A percentile compares a stretch with the other conserved stretches of the same genome.
Evolutionary conservation across 2,888 invertebrate genomes (phyloP).

Genomic region (Eumacrocentrus americanus): DNA sequence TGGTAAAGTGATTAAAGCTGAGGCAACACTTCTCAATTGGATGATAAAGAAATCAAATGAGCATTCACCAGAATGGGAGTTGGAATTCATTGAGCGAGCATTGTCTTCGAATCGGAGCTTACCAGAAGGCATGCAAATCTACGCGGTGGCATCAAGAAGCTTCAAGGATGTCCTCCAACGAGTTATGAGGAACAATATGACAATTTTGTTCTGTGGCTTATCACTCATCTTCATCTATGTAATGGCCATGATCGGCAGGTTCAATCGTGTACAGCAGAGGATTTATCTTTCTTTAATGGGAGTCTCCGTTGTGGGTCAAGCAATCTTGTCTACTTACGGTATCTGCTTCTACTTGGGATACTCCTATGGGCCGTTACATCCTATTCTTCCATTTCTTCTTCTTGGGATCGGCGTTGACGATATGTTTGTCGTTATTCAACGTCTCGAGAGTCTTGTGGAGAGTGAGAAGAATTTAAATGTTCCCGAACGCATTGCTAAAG

Average conservation of each 20-base stretch:
- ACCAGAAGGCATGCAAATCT: slow-evolving; percentile 52
- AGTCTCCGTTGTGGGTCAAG: slow-evolving; percentile 57
- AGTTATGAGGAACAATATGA: slow-evolving; percentile 54
- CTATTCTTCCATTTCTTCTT: slow-evolving; percentile 59
- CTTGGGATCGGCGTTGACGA: slow-evolving; percentile 62
- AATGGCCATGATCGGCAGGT: slow-evolving; percentile 56
- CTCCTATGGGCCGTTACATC: slow-evolving; percentile 59
- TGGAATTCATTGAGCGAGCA: slow-evolving; percentile 49
- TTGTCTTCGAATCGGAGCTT: slow-evolving; percentile 47
- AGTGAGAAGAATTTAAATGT: slow-evolving; percentile 44
- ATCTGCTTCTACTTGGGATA: slow-evolving; percentile 57
- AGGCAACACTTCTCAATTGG: slow-evolving; percentile 56
- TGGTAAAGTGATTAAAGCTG: slow-evolving; percentile 49
- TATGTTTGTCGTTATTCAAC: slow-evolving; percentile 61
- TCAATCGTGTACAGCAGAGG: slow-evolving; percentile 56
- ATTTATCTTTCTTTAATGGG: slow-evolving; percentile 56
- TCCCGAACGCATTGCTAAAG: slow-evolving; percentile 54
- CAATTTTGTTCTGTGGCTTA: slow-evolving; percentile 55
- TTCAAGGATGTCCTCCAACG: slow-evolving; percentile 54
- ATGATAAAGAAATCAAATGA: slow-evolving; percentile 51
- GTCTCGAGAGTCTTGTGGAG: slow-evolving; percentile 49
- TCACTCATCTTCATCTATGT: slow-evolving; percentile 57
- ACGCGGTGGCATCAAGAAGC: slow-evolving; percentile 53
- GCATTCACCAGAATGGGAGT: slow-evolving; percentile 52
- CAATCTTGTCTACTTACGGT: slow-evolving; percentile 58